Conservation (phyloP, 2,113 vertebrate genomes). For the Eonycteris spelaea region DNA sequence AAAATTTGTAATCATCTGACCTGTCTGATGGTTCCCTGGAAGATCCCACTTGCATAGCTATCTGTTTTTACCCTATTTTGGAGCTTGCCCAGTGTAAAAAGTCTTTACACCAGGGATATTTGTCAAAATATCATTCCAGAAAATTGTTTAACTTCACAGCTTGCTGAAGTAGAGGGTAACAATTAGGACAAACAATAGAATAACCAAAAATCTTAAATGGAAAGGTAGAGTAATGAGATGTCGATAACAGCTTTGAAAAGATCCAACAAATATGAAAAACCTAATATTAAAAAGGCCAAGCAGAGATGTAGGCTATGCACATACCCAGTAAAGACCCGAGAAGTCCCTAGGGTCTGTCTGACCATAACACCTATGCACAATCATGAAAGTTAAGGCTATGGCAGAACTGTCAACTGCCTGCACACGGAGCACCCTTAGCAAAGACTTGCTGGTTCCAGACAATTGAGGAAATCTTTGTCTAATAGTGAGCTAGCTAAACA, state of each 20-base stretch:
- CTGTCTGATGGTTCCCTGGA: neutral
- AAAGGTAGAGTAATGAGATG: neutral
- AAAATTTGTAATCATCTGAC: neutral
- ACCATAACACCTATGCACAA: neutral
- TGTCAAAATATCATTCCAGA: constrained; percentile 9
- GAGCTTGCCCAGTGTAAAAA: neutral
- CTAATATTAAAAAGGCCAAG: neutral
- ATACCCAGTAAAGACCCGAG: neutral
- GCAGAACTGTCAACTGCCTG: neutral
- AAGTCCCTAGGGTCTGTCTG: neutral
- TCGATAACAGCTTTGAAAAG: neutral
- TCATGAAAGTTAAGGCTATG: neutral
- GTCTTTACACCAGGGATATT: neutral
- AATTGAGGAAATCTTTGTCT: neutral
- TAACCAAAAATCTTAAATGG: neutral
- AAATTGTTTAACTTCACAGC: neutral
- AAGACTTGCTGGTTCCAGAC: neutral
- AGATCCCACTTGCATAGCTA: neutral
- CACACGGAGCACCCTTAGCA: neutral
- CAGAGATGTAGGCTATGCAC: neutral
- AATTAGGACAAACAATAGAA: neutral
- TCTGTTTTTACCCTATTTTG: neutral
- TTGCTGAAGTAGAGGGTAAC: neutral
- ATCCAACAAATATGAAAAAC: neutral
- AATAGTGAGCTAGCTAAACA: neutral